Base-by-base conservation (phyloP, 2,888 invertebrate species). In the Dynastes tityus region DNA sequence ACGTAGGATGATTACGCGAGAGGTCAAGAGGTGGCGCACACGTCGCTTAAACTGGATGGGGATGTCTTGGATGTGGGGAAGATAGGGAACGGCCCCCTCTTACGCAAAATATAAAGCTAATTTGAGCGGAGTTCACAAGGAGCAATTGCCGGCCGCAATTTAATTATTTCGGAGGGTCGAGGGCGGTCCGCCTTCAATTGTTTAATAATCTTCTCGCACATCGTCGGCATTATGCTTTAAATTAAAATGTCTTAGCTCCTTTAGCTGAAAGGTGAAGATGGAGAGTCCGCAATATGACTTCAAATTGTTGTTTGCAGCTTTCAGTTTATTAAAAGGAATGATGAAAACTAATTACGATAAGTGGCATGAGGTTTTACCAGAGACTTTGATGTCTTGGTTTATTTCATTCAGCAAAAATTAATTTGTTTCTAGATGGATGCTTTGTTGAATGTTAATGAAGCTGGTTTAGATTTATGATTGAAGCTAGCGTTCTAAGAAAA, bases 61-160 rank as follows among this genome's bases (percentile, higher is more conserved):
- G 27, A 16, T 9, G 11, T 27, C 27, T 37, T 37, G 11, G 9
- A 61, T 11, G 29, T 29, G 16, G 61, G n/a, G 63, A 63, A 13
- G 11, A 29, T 4, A 29, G 63, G 32, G 63, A 13, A 32, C 63
- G 13, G 32, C 9, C 29, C 9, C 29, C 63, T 9, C 29, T 29
- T 22, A 65, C 65, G 65, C 51, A 65, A 76, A 76, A 76, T 76
- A 40, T 65, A 49, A 76, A 49, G 61, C 64, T 76, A 76, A 76
- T 76, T 63, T 32, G 22, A 64, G 45, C 45, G n/a, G 5, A 16
- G n/a, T 64, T 55, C 58, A 53, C 71, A 71, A 53, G 45, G 71
- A 63, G 51, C 65, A 51, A 76, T 65, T 51, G 76, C 51, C 27
- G 51, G 37, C 49, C 76, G 64, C 61, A 49, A 63, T 63, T 37